phyloP scores from a whole-genome alignment of 1,140 invertebrate genomes.

The Heliothis virescens region DNA sequence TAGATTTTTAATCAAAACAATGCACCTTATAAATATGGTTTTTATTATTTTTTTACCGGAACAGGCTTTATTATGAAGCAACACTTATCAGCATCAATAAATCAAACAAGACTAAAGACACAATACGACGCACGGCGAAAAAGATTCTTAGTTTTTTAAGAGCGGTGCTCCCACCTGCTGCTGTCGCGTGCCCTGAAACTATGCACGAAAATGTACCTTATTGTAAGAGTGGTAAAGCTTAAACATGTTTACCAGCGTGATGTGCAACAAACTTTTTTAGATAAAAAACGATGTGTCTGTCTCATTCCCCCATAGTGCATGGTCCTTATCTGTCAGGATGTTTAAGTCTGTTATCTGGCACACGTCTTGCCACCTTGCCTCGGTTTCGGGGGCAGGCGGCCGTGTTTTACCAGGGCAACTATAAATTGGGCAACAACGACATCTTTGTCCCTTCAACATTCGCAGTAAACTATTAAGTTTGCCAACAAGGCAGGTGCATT shows the following conservation, averaged over 20 bases:
- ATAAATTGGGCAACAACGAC: conserved; percentile 79
- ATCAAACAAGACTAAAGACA: conserved; percentile 70
- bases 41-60: conserved; percentile 2
- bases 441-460: conserved; percentile 76
- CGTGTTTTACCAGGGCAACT: conserved; percentile 69
- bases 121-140: conserved; percentile 72
- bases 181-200: conserved; percentile 76
- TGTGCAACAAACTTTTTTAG: conserved; percentile 69
- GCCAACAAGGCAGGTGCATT: conserved; percentile 73
- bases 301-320: conserved; percentile 71
- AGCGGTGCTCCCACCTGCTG: conserved; percentile 81
- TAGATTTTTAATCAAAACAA: too few relatives aligned
- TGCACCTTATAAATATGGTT: not conserved
- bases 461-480: conserved; percentile 75
- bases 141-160: conserved; percentile 84
- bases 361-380: conserved; percentile 81
- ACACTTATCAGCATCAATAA: conserved; percentile 57
- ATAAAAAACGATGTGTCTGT: conserved; percentile 69
- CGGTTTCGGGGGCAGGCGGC: conserved; percentile 65
- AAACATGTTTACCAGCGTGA: conserved; percentile 30
- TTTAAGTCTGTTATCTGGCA: conserved; percentile 83
- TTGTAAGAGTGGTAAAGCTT: conserved; percentile 40
- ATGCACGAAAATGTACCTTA: conserved; percentile 54
- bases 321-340: conserved; percentile 77
- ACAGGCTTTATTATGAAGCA: not conserved